phyloP scores from a whole-genome alignment of 2,888 invertebrate genomes.

The Microplitis manilae region DNA sequence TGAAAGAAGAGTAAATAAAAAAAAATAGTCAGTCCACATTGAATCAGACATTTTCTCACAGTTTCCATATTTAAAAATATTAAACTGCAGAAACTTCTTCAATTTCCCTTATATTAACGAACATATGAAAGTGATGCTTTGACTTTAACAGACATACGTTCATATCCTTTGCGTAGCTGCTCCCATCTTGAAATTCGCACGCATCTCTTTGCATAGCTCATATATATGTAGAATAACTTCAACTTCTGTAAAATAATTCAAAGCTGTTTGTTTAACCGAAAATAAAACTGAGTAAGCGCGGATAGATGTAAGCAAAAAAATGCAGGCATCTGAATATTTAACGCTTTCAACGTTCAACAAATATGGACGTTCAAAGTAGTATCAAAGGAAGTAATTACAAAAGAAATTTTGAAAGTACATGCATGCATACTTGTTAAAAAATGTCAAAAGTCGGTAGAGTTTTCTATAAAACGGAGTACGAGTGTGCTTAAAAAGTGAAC shows the following conservation, averaged over 20 bases:
- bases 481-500: background rate
- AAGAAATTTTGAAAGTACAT: background rate
- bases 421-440: no score
- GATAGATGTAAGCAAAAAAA: background rate
- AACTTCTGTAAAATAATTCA: slow-evolving; percentile 1
- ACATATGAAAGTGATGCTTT: background rate
- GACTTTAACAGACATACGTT: background rate
- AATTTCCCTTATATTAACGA: background rate
- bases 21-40: no score
- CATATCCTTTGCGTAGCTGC: background rate
- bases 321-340: background rate
- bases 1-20: no score
- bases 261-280: background rate
- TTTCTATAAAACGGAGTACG: background rate
- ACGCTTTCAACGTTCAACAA: no score
- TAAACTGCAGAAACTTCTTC: no score
- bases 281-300: background rate
- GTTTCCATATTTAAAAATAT: no score
- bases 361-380: background rate
- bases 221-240: background rate
- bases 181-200: background rate
- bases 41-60: no score
- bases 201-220: background rate
- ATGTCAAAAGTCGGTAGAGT: background rate
- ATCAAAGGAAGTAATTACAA: background rate